Conservation (phyloP, 2,888 invertebrate genomes). For the Baronia brevicornis region DNA sequence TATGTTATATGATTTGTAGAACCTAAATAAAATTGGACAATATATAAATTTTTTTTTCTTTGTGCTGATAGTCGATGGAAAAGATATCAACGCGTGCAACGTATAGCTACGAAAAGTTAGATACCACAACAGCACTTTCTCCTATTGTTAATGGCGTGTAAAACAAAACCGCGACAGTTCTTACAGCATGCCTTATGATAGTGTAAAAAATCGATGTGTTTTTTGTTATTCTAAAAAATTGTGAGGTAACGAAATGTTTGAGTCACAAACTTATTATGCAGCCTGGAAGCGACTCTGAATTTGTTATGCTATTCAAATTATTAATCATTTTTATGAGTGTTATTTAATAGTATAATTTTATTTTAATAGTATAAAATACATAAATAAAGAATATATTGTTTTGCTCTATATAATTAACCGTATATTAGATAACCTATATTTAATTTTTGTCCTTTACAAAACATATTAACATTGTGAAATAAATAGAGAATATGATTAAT, state of each 20-base stretch:
- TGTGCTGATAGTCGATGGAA: constrained; percentile 30
- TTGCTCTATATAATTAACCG: too few species aligned
- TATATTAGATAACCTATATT: too few species aligned
- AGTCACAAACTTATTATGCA: constrained; percentile 1
- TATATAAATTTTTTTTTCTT: too few species aligned
- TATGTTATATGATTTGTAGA: too few species aligned
- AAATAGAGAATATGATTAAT: too few species aligned
- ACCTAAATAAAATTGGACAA: too few species aligned
- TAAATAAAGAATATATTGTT: too few species aligned
- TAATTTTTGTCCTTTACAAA: too few species aligned
- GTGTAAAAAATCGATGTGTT: constrained; percentile 44
- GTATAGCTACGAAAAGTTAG: constrained; percentile 15
- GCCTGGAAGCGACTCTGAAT: constrained; percentile 3
- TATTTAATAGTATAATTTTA: too few species aligned
- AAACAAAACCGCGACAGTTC: constrained; percentile 52
- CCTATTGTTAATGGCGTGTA: constrained; percentile 32
- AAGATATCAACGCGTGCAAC: constrained; percentile 55
- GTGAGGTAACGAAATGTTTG: constrained; percentile 34
- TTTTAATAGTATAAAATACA: too few species aligned
- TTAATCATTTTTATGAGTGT: too few species aligned
- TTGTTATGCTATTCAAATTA: background rate
- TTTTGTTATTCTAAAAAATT: constrained; percentile 45
- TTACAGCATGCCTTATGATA: constrained; percentile 52
- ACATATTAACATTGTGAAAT: too few species aligned
- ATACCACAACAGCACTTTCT: constrained; percentile 16